Base-by-base conservation (phyloP, 2,888 invertebrate genomes). In the Tipula unca region DNA sequence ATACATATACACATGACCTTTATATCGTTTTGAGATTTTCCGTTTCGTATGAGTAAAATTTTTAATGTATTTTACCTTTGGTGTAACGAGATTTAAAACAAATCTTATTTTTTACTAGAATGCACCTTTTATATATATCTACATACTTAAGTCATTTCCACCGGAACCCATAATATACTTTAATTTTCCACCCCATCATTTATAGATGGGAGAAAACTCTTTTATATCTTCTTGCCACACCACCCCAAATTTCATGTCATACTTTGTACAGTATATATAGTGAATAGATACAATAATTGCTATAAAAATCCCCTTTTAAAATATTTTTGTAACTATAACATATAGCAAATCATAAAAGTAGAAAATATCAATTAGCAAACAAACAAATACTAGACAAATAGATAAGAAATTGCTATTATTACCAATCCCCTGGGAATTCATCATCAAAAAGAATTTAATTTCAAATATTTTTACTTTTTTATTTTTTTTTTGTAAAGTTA, bases 391-490 rank as follows among this genome's bases (percentile, higher is more conserved):
- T 0, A 14, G 69, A 69, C 69, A 69, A 69, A 25, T 69, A 69
- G 69, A 69, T 69, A 69, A 69, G 69, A 69, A 69, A 69, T 69
- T 69, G 69, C 25, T 69, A 25, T 69, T 69, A 69, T 25, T 69
- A 69, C 10, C 25, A 69, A 25, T 69, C 69, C 69, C 69, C 3
- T 69, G 69, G 25, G 69, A 69, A 69, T 69, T 25, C 69, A 69
- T 69, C 69, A 69, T 69, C 69, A 69, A 69, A 69, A 69, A 69
- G 69, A 69, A 69, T 69, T 69, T 69, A 69, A 69, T 69, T 69
- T 69, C 42, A 54, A 17, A 32, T 32, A 3, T 32, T 32, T 32
- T 32, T 32, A 32, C 3, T 3, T 32, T 32, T 32, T 48, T 48
- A 17, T 48, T 17, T 48, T 48, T 69, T 25, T 17, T 48, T 48